Conservation (phyloP, 2,113 vertebrate species). For the Mus pahari region DNA sequence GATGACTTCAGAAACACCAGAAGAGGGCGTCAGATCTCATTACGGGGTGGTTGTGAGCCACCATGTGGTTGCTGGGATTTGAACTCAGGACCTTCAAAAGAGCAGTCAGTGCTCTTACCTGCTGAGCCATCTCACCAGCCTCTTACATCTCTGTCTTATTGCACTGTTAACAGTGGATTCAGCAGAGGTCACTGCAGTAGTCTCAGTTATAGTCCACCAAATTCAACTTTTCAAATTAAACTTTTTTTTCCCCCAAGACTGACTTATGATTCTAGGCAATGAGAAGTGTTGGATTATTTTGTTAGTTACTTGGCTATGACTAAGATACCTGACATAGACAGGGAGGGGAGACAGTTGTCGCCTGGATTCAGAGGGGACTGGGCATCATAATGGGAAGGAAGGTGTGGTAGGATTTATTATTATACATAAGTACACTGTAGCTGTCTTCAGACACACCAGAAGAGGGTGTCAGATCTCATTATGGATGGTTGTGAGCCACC, state of each 20-base stretch:
- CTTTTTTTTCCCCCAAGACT: conserved; percentile 36
- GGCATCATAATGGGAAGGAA: background rate
- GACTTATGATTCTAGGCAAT: background rate
- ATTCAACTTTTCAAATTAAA: too few relatives aligned
- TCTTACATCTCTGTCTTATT: background rate
- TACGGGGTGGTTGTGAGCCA: too few relatives aligned
- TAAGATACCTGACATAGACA: background rate
- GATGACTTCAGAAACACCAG: too few relatives aligned
- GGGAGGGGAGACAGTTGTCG: background rate
- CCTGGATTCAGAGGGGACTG: background rate
- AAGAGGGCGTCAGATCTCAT: too few relatives aligned
- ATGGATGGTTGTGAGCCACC: too few relatives aligned
- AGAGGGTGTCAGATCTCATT: too few relatives aligned
- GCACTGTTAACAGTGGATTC: background rate
- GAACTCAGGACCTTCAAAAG: too few relatives aligned
- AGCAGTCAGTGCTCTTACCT: too few relatives aligned
- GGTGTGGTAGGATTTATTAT: background rate
- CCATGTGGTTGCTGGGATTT: too few relatives aligned
- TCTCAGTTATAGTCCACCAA: background rate
- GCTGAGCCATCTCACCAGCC: too few relatives aligned
- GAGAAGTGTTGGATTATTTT: background rate
- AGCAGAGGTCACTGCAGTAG: background rate
- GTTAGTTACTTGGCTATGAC: background rate
- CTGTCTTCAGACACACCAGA: too few relatives aligned
- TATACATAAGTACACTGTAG: too few relatives aligned